Conservation (phyloP, 2,888 invertebrate species). For the Neocrepidodera transversa region DNA sequence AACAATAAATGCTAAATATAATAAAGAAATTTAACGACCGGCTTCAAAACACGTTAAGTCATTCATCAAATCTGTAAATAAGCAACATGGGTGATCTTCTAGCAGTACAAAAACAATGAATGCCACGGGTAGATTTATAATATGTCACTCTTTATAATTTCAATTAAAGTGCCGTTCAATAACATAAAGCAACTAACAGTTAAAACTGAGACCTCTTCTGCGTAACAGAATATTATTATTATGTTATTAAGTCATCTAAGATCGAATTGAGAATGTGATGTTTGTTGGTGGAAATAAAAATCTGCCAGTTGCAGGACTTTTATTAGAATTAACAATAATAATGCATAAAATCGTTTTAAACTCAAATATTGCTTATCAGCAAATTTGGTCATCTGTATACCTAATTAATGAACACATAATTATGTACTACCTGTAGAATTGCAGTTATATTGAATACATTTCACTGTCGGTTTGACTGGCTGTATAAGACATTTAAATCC, state of each 20-base stretch:
- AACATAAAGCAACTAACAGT: neutral
- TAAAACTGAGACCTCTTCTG: conserved; percentile 3
- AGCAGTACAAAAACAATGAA: conserved; percentile 5
- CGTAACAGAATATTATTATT: neutral
- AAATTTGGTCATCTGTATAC: too few relatives aligned
- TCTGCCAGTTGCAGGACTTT: too few relatives aligned
- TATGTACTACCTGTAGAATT: too few relatives aligned
- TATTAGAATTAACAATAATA: too few relatives aligned
- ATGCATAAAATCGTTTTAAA: too few relatives aligned
- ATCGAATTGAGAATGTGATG: too few relatives aligned
- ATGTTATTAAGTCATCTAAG: neutral
- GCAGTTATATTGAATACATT: conserved; percentile 3
- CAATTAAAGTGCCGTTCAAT: conserved; percentile 7
- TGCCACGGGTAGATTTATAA: conserved; percentile 13
- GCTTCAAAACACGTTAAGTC: conserved; percentile 8
- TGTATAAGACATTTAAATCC: conserved; percentile 13
- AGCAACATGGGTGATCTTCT: conserved; percentile 10
- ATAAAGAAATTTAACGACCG: conserved; percentile 11
- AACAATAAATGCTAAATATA: conserved; percentile 8
- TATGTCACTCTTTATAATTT: conserved; percentile 13
- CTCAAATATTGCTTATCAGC: too few relatives aligned
- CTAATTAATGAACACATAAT: too few relatives aligned
- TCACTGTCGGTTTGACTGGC: conserved; percentile 8
- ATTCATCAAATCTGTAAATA: conserved; percentile 9
- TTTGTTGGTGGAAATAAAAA: too few relatives aligned